Percentiles rank a stretch among this genome's conserved stretches.
phyloP scores from a whole-genome alignment of 2,888 invertebrate species.

The Ptilodon capucinus region DNA sequence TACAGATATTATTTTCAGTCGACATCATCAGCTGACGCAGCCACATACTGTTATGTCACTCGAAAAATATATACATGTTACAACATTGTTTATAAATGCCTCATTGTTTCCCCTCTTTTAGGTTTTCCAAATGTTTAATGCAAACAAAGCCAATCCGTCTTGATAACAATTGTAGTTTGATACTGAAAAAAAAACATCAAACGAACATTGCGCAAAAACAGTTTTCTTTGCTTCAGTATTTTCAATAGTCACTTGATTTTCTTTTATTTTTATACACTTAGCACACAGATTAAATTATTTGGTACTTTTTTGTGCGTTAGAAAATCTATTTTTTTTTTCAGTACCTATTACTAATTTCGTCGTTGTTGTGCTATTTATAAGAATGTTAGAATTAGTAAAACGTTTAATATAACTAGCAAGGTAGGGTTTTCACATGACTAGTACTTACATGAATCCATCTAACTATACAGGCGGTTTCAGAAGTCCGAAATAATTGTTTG shows the following conservation, averaged over 20 bases:
- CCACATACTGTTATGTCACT: not conserved
- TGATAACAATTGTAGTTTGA: slow-evolving; percentile 5
- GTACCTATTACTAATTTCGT: not conserved
- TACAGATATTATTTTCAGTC: not conserved
- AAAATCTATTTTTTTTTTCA: not conserved
- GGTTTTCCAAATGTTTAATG: slow-evolving; percentile 9
- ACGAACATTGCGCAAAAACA: not conserved
- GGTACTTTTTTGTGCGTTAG: not conserved
- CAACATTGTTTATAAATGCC: slow-evolving; percentile 6
- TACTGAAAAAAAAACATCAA: not conserved
- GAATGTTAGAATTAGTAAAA: not conserved
- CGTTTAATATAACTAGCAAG: too few relatives aligned
- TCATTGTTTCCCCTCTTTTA: slow-evolving; percentile 8
- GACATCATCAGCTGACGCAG: not conserved
- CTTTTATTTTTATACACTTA: not conserved
- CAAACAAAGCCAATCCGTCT: slow-evolving; percentile 3
- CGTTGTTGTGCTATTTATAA: not conserved
- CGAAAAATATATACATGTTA: slow-evolving; percentile 1
- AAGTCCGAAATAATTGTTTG: too few relatives aligned
- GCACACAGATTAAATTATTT: not conserved
- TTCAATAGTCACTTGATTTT: slow-evolving; percentile 1
- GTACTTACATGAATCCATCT: too few relatives aligned
- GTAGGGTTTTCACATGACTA: too few relatives aligned
- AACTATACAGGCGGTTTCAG: too few relatives aligned
- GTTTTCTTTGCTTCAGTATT: slow-evolving; percentile 1